Percentiles rank a stretch among this genome's conserved stretches.
These are phyloP conservation scores for Suncus etruscus DNA, from an alignment of 2,113 vertebrate genomes.

Conservation along the genomic window DNA sequence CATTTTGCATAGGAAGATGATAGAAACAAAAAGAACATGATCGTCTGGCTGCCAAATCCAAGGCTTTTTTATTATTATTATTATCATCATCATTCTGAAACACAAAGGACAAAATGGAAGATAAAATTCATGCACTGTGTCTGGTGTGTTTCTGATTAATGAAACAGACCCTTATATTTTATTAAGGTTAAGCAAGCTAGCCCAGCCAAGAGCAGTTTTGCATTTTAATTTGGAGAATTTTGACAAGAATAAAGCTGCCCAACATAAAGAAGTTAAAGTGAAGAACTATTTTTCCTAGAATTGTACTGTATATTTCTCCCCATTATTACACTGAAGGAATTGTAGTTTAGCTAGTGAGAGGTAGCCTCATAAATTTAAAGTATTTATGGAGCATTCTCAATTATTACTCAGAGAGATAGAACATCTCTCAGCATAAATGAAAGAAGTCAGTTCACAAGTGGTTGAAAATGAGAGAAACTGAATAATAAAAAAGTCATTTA, in stretches of 20 bases:
- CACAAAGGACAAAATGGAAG: constrained; percentile 73
- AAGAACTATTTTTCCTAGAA: constrained; percentile 57
- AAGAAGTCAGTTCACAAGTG: neutral
- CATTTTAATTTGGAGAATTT: constrained; percentile 79
- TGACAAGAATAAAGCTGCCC: constrained; percentile 74
- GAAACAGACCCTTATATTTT: constrained; percentile 80
- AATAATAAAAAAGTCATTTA: constrained; percentile 44
- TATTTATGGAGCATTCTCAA: constrained; percentile 57
- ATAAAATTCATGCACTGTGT: constrained; percentile 76
- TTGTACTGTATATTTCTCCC: constrained; percentile 41
- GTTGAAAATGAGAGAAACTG: constrained; percentile 68
- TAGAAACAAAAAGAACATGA: constrained; percentile 45
- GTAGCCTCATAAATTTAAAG: constrained; percentile 64
- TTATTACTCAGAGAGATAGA: constrained; percentile 68
- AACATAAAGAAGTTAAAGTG: constrained; percentile 67
- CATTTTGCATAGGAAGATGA: constrained; percentile 62
- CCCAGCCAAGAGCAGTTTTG: constrained; percentile 71
- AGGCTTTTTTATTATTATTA: constrained; percentile 33
- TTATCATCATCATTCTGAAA: constrained; percentile 74
- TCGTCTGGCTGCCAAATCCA: constrained; percentile 47
- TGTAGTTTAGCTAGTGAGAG: constrained; percentile 43
- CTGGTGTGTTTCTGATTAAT: constrained; percentile 81
- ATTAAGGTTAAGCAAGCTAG: constrained; percentile 81
- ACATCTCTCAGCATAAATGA: constrained; percentile 64
- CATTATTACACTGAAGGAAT: constrained; percentile 33